These are phyloP conservation scores for Melangyna quadrimaculata DNA, from an alignment of 2,888 invertebrate species.

Conservation along the genomic window DNA sequence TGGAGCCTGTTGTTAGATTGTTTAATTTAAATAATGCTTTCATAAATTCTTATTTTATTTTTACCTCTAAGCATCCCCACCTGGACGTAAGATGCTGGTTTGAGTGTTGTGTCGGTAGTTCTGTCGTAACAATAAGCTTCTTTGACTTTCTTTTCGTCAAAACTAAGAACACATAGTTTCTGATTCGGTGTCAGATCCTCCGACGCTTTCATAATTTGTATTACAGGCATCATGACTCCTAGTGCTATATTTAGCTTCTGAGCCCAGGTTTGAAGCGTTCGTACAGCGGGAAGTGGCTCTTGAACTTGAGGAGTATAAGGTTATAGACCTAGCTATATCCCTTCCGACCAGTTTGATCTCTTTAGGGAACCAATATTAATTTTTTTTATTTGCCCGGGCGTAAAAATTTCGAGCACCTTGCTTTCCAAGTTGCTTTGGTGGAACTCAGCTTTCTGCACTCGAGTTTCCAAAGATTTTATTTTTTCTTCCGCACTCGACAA, in stretches of 20 bases:
- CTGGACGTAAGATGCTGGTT: background rate
- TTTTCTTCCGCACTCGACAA: too few species aligned
- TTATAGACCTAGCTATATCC: conserved; percentile 65
- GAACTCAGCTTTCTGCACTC: background rate
- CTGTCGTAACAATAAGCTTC: too few species aligned
- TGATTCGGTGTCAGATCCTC: too few species aligned
- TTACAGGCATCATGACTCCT: too few species aligned
- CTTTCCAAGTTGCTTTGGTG: background rate
- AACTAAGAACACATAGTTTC: too few species aligned
- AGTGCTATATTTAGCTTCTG: too few species aligned
- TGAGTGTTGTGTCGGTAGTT: too few species aligned
- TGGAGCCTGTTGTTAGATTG: too few species aligned
- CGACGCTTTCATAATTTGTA: too few species aligned
- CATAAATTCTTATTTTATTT: background rate
- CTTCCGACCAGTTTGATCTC: conserved; percentile 25
- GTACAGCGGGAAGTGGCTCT: conserved; percentile 57
- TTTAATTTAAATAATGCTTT: too few species aligned
- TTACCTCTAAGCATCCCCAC: background rate
- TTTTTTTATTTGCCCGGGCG: background rate
- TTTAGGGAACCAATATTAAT: background rate
- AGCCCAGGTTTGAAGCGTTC: conserved; percentile 66
- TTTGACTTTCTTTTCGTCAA: too few species aligned
- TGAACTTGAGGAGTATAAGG: conserved; percentile 41
- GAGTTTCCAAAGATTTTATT: background rate
- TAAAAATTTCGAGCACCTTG: background rate